Conservation (phyloP, 1,140 invertebrate genomes). For the Drosophila subpulchrella region DNA sequence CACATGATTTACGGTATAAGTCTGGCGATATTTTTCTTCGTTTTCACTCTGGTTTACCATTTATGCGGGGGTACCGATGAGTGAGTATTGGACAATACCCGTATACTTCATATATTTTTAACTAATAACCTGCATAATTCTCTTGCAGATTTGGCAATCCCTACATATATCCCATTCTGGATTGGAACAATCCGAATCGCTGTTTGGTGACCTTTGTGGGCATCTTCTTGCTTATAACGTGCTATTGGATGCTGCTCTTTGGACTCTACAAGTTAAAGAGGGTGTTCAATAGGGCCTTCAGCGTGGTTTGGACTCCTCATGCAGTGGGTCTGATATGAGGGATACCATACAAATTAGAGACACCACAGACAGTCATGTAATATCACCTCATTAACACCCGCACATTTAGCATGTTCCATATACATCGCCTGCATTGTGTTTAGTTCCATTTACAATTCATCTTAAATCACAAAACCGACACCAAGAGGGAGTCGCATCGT, state of each 20-base stretch:
- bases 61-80: conserved; percentile 89
- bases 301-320: conserved; percentile 76
- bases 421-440: conserved; percentile 51
- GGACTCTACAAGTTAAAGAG: conserved; percentile 64
- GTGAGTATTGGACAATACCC: conserved; percentile 77
- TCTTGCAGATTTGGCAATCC: conserved; percentile 86
- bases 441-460: conserved; percentile 21
- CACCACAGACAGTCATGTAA: background rate
- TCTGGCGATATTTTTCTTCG: conserved; percentile 87
- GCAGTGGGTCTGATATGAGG: conserved; percentile 73
- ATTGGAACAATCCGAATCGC: conserved; percentile 87
- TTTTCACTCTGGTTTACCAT: conserved; percentile 91
- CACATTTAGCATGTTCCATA: conserved; percentile 14
- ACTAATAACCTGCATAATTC: conserved; percentile 17
- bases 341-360: background rate
- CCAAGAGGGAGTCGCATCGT: conserved; percentile 16
- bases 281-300: conserved; percentile 73
- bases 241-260: conserved; percentile 67
- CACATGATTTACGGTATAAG: conserved; percentile 89
- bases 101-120: background rate
- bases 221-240: conserved; percentile 85
- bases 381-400: conserved; percentile 20
- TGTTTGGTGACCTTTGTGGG: conserved; percentile 86
- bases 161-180: conserved; percentile 89
- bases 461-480: conserved; percentile 26